Percentiles rank a stretch among this genome's conserved stretches.
Evolutionary conservation across 2,113 vertebrate species (phyloP).

Genomic region (Ranitomeya imitator): DNA sequence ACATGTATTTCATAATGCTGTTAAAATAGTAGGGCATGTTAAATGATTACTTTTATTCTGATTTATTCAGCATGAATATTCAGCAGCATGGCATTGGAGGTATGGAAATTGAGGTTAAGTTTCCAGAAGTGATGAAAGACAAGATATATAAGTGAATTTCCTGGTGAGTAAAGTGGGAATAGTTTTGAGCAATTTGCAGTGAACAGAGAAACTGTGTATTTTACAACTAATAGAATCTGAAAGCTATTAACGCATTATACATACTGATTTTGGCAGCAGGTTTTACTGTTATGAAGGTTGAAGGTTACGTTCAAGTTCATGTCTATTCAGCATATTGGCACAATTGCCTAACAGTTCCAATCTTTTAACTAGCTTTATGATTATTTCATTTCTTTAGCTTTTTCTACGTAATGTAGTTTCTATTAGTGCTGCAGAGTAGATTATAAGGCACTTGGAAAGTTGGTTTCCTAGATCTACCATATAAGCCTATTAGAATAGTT

Average conservation of each 20-base stretch:
- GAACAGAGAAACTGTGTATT: conserved; percentile 54
- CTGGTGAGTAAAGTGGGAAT: conserved; percentile 49
- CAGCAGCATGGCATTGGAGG: conserved; percentile 44
- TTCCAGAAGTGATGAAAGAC: conserved; percentile 52
- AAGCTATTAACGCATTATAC: conserved; percentile 43
- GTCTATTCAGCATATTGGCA: conserved; percentile 27
- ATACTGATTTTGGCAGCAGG: conserved; percentile 28
- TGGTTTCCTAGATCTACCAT: neutral
- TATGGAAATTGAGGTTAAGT: conserved; percentile 56
- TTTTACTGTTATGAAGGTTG: conserved; percentile 33
- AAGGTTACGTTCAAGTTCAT: conserved; percentile 34
- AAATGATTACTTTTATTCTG: conserved; percentile 43
- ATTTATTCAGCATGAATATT: conserved; percentile 55
- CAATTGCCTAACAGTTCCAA: neutral
- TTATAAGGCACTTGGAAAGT: neutral
- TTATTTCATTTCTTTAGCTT: neutral
- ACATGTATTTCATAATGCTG: conserved; percentile 4
- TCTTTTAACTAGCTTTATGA: neutral
- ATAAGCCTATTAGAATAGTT: neutral
- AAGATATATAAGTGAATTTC: conserved; percentile 47
- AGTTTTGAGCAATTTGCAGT: conserved; percentile 50
- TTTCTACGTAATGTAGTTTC: neutral
- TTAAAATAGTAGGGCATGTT: conserved; percentile 16
- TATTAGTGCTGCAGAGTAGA: neutral
- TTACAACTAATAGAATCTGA: conserved; percentile 54